phyloP scores from a whole-genome alignment of 2,888 invertebrate species.

The Athalia cordata region DNA sequence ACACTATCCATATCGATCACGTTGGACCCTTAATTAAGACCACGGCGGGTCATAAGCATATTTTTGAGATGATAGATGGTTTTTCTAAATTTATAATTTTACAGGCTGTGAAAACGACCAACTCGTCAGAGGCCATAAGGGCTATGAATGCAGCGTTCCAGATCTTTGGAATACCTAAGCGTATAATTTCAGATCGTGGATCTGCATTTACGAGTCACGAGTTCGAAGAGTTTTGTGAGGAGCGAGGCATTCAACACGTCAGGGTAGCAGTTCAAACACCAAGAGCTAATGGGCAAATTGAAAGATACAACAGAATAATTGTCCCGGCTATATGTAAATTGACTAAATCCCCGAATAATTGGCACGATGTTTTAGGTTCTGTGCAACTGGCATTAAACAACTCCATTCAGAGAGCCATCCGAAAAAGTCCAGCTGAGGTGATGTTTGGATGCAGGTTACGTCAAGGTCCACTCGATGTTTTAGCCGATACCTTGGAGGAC shows the following conservation, averaged over 20 bases:
- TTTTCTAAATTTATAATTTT: constrained; percentile 43
- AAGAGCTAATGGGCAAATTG: constrained; percentile 14
- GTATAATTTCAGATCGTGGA: constrained; percentile 46
- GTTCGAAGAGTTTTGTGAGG: constrained; percentile 45
- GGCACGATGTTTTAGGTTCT: not conserved
- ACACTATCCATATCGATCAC: constrained; percentile 51
- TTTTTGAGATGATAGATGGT: constrained; percentile 44
- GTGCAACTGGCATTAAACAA: constrained; percentile 10
- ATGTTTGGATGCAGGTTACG: not conserved
- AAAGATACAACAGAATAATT: constrained; percentile 1
- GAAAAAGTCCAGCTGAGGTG: not conserved
- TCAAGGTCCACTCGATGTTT: not conserved
- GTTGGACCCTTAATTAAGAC: constrained; percentile 49
- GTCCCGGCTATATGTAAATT: constrained; percentile 8
- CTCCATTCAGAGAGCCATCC: not conserved
- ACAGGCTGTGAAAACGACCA: constrained; percentile 45
- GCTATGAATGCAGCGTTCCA: constrained; percentile 21
- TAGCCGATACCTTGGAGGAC: not conserved
- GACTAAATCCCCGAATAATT: not conserved
- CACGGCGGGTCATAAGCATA: constrained; percentile 39
- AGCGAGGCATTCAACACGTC: constrained; percentile 51
- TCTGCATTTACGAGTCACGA: constrained; percentile 46
- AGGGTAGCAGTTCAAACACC: not conserved
- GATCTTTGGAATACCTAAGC: constrained; percentile 4
- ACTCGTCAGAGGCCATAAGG: constrained; percentile 39